These are phyloP conservation scores for Neofelis nebulosa DNA, from an alignment of 2,113 vertebrate genomes.

Conservation along the genomic window DNA sequence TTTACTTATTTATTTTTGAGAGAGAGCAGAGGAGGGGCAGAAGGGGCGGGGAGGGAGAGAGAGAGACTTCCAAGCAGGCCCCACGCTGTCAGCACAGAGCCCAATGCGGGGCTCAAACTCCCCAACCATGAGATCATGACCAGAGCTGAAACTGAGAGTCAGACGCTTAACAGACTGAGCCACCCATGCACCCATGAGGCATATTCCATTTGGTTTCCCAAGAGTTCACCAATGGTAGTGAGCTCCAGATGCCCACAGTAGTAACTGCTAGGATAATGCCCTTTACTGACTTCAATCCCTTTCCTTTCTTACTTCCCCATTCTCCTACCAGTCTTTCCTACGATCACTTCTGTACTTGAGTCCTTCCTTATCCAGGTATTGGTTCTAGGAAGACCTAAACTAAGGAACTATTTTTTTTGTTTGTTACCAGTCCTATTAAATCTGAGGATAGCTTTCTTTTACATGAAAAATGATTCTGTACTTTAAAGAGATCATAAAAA, in stretches of 20 bases:
- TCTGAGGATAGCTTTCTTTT: neutral
- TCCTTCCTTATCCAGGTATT: neutral
- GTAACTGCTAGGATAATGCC: neutral
- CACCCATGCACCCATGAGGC: neutral
- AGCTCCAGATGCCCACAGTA: neutral
- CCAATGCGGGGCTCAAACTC: too few species aligned
- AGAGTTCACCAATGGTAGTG: neutral
- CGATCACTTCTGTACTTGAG: neutral
- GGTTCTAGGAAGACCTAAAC: neutral
- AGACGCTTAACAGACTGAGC: too few species aligned
- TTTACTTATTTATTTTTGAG: too few species aligned
- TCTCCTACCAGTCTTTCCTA: neutral
- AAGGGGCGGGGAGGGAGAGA: too few species aligned
- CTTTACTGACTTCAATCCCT: neutral
- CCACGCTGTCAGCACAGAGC: too few species aligned
- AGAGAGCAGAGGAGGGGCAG: too few species aligned
- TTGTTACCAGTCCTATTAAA: neutral
- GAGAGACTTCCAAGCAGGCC: too few species aligned
- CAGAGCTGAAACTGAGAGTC: too few species aligned
- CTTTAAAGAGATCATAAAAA: neutral
- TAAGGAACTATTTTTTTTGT: neutral
- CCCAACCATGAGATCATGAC: too few species aligned
- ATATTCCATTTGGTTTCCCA: neutral
- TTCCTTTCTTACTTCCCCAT: neutral
- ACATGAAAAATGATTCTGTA: neutral